Percentiles rank a stretch among this genome's conserved stretches.
These are phyloP conservation scores for Sebastes melanostomus DNA, from an alignment of 2,797 vertebrate genomes.

Conservation along the genomic window DNA sequence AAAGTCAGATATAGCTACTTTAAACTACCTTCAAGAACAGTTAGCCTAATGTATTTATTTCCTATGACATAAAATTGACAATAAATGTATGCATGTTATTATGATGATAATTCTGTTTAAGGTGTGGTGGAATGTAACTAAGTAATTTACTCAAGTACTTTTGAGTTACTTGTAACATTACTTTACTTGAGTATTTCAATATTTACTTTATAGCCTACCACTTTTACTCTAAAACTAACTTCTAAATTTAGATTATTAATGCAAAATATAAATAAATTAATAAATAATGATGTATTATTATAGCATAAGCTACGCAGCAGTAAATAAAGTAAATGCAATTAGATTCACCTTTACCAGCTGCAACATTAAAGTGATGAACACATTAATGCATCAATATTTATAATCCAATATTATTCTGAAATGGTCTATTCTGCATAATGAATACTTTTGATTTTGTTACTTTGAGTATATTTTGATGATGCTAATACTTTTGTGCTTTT, in stretches of 20 bases:
- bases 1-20: background rate
- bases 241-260: background rate
- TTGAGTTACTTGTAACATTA: background rate
- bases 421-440: background rate
- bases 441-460: background rate
- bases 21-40: background rate
- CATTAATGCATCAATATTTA: background rate
- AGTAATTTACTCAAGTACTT: background rate
- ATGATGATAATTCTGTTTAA: background rate
- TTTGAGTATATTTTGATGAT: background rate
- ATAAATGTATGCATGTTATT: background rate
- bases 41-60: background rate
- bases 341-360: background rate
- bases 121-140: background rate
- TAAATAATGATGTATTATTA: background rate
- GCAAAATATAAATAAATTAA: background rate
- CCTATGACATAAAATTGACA: background rate
- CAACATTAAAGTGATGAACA: background rate
- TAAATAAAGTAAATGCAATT: background rate
- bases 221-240: too few species aligned
- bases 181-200: background rate
- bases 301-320: background rate
- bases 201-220: too few species aligned
- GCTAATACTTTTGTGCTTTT: background rate
- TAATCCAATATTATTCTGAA: background rate